Conservation (phyloP, 2,113 vertebrate species). For the Glaucomys volans region DNA sequence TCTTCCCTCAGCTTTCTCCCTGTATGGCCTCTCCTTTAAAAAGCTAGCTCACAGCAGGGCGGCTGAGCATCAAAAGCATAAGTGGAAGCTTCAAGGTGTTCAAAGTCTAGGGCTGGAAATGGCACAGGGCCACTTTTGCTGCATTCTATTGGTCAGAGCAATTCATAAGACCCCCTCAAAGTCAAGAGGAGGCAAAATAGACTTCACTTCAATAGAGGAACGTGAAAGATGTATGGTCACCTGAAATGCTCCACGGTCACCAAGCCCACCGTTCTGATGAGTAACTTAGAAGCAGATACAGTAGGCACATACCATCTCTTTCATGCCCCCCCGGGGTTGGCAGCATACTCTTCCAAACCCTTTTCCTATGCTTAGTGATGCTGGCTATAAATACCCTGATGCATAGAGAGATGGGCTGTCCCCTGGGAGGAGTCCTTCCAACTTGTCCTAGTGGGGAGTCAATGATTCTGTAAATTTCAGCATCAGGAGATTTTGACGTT, state of each 20-base stretch:
- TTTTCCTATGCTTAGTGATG: neutral
- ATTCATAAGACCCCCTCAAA: neutral
- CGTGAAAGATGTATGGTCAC: neutral
- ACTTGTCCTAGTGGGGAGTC: neutral
- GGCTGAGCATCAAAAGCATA: neutral
- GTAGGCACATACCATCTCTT: neutral
- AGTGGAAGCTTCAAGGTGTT: neutral
- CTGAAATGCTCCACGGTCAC: neutral
- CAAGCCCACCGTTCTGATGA: neutral
- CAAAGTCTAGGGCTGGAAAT: neutral
- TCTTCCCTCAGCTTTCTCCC: neutral
- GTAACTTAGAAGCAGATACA: neutral
- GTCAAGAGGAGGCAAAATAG: neutral
- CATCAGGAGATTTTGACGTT: neutral
- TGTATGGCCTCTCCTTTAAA: neutral
- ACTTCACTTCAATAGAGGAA: neutral
- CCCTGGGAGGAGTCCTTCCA: neutral
- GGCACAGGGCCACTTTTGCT: too few relatives aligned
- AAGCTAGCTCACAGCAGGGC: neutral
- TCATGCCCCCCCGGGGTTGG: neutral
- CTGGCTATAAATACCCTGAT: neutral
- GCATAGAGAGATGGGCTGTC: neutral
- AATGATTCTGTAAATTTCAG: neutral
- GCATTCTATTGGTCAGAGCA: neutral
- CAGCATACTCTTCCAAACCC: neutral